Evolutionary conservation across 1,140 invertebrate species (phyloP).

Genomic region (Chlorops oryzae): DNA sequence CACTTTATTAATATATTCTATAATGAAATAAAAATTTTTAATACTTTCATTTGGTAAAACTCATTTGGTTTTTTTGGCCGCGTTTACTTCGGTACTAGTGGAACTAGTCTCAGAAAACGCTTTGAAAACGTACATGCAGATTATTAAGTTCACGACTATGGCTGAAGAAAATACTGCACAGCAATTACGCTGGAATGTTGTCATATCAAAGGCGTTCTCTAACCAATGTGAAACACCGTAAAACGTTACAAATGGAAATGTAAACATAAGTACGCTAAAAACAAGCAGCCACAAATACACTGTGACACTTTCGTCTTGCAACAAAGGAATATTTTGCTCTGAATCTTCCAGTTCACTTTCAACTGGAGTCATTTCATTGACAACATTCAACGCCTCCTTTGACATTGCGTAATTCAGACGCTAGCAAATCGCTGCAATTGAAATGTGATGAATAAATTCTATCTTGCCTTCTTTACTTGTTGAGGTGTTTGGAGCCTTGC

Average conservation of each 20-base stretch:
- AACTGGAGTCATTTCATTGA: neutral
- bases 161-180: slow-evolving; percentile 70
- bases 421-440: neutral
- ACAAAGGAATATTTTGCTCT: no score
- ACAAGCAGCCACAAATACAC: slow-evolving; percentile 63
- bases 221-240: slow-evolving; percentile 61
- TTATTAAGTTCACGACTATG: slow-evolving; percentile 70
- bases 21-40: no score
- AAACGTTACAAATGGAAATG: slow-evolving; percentile 69
- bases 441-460: neutral
- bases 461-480: slow-evolving; percentile 22
- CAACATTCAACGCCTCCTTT: neutral
- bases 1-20: no score
- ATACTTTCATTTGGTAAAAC: no score
- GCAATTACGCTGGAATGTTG: slow-evolving; percentile 59
- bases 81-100: no score
- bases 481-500: slow-evolving; percentile 16
- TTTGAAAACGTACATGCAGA: slow-evolving; percentile 69
- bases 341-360: no score
- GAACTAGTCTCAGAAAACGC: slow-evolving; percentile 65
- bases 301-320: slow-evolving; percentile 20
- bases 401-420: neutral
- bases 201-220: slow-evolving; percentile 56
- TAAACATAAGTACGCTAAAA: slow-evolving; percentile 78
- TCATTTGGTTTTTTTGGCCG: no score